Percentiles rank a stretch among this genome's conserved stretches.
phyloP scores from a whole-genome alignment of 2,888 invertebrate genomes.

The Lycocerus yunnanus region DNA sequence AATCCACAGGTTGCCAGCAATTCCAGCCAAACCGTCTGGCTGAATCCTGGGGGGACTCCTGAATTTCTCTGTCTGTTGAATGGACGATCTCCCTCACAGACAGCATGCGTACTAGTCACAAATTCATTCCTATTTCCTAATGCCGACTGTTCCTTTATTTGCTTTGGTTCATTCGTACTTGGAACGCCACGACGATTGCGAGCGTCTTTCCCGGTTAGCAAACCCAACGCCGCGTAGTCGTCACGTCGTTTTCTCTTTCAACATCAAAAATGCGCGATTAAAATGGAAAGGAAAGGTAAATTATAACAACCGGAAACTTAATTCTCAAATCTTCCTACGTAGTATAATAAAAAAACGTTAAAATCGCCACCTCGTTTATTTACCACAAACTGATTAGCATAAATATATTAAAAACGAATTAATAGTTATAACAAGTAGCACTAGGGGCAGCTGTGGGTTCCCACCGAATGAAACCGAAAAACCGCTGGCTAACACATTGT shows the following conservation, averaged over 20 bases:
- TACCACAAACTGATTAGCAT: slow-evolving; percentile 19
- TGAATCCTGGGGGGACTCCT: slow-evolving; percentile 48
- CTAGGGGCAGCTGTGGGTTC: slow-evolving; percentile 17
- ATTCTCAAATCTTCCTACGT: not conserved
- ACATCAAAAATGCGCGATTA: not conserved
- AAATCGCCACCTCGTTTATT: slow-evolving; percentile 10
- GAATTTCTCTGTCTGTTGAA: slow-evolving; percentile 52
- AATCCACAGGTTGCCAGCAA: slow-evolving; percentile 55
- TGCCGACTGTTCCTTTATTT: slow-evolving; percentile 42
- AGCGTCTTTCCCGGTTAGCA: not conserved
- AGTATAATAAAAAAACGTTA: slow-evolving; percentile 8
- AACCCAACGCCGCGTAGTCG: not conserved
- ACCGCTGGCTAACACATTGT: slow-evolving; percentile 39
- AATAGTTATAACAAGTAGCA: slow-evolving; percentile 27
- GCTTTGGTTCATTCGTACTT: slow-evolving; percentile 27
- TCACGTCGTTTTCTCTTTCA: not conserved
- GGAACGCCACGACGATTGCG: slow-evolving; percentile 12
- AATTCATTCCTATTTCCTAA: slow-evolving; percentile 44
- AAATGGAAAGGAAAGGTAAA: not conserved
- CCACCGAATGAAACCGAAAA: slow-evolving; percentile 36
- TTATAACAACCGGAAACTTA: not conserved
- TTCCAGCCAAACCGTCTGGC: slow-evolving; percentile 51
- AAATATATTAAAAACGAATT: slow-evolving; percentile 30
- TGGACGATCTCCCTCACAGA: slow-evolving; percentile 50
- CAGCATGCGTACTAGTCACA: slow-evolving; percentile 48